Conservation (phyloP, 1,140 invertebrate genomes). For the Zaprionus capensis region DNA sequence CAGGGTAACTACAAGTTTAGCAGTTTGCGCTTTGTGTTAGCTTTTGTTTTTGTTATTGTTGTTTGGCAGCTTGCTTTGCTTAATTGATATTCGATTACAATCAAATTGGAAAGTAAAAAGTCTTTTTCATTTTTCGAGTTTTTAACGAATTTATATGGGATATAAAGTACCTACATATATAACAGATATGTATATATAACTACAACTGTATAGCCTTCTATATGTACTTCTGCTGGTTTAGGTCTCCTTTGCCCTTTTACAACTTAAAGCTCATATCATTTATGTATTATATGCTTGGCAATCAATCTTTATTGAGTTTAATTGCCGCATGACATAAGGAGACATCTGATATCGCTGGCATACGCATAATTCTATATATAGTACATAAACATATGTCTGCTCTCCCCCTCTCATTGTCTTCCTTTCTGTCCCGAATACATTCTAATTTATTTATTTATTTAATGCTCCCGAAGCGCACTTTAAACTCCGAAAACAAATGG, state of each 20-base stretch:
- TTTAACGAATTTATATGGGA: background rate
- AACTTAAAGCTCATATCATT: background rate
- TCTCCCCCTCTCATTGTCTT: background rate
- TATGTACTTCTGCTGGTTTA: background rate
- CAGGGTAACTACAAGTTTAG: background rate
- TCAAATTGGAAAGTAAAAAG: background rate
- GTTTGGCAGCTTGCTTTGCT: background rate
- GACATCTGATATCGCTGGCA: background rate
- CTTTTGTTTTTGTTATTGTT: background rate
- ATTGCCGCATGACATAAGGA: background rate
- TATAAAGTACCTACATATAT: background rate
- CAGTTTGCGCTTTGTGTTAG: background rate
- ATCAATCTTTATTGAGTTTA: conserved; percentile 14
- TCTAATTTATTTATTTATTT: conserved; percentile 43
- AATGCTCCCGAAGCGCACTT: background rate
- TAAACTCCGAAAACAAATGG: background rate
- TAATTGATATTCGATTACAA: conserved; percentile 3
- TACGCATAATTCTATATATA: background rate
- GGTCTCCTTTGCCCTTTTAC: background rate
- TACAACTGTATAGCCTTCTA: background rate
- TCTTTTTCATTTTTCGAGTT: background rate
- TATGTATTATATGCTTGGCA: background rate
- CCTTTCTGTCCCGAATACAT: conserved; percentile 1
- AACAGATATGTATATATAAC: too few relatives aligned
- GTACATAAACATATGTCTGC: background rate